Base-by-base conservation (phyloP, 2,113 vertebrate genomes). In the Malurus elegans region DNA sequence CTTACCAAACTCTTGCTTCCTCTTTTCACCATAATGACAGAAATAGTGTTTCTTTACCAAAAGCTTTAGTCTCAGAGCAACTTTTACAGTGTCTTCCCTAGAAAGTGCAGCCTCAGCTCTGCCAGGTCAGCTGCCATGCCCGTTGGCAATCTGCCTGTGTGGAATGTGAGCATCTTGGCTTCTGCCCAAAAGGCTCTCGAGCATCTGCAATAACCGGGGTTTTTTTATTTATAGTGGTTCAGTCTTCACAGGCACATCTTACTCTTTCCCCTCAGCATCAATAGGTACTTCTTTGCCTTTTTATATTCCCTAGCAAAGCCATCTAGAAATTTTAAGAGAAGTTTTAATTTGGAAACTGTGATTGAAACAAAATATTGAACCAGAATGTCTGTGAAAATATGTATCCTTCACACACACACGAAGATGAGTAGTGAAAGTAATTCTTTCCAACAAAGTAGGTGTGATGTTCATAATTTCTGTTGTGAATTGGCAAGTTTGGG, bases 311-410 rank as follows among this genome's bases (percentile, higher is more conserved):
- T 42, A 12, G 20, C 32, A 78, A 86, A 91, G 14, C 10, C 12
- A 53, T 26, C 7, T 12, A 40, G 32, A 86, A 75, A 65, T 64
- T 69, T 86, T 40, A 71, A 65, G 28, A 28, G 3, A 45, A 85
- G 0, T 53, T 81, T 91, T 78, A 21, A 29, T 72, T 71, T 38
- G 31, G 53, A 90, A 87, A 64, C 31, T 48, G 28, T 48, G 48
- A 81, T 79, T 79, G 36, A 75, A 69, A 79, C 11, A 65, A 87
- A 90, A 81, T n/a, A 78, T 42, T 89, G 44, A 84, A 38, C 16
- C 62, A 45, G 72, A 72, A 42, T 12, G 1, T n/a, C 19, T 44
- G 36, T 44, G 32, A 74, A 53, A 89, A 56, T 60, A 45, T 25
- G 34, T 69, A 25, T 38, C 54, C 53, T 88, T 61, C 86, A 29